These are phyloP conservation scores for Pavo muticus DNA, from an alignment of 2,113 vertebrate genomes.

Conservation along the genomic window DNA sequence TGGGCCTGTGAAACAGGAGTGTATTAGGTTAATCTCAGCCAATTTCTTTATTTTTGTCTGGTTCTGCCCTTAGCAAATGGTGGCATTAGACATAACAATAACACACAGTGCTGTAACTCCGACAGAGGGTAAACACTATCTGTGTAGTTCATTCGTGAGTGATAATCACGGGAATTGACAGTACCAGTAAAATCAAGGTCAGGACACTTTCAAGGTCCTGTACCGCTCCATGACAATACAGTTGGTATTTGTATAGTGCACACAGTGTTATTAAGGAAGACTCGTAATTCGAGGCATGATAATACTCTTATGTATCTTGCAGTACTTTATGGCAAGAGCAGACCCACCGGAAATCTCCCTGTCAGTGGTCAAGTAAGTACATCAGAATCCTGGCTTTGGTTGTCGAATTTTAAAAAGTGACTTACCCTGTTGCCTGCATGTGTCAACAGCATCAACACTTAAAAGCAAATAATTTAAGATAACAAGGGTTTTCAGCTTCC, in stretches of 20 bases:
- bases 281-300: not conserved
- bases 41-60: constrained; percentile 29
- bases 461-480: not conserved
- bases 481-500: not conserved
- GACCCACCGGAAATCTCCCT: not conserved
- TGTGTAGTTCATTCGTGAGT: constrained; percentile 29
- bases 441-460: not conserved
- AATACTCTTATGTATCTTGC: not conserved
- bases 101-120: constrained; percentile 8
- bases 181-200: constrained; percentile 16
- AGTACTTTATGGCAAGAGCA: not conserved
- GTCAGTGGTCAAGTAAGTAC: not conserved
- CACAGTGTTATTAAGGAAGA: not conserved
- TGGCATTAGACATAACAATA: constrained; percentile 51
- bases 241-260: not conserved
- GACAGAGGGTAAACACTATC: constrained; percentile 44
- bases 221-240: not conserved
- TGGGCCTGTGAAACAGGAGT: not conserved
- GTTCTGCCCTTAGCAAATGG: constrained; percentile 30
- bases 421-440: not conserved
- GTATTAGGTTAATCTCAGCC: not conserved
- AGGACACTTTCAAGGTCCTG: constrained; percentile 28
- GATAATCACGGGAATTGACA: constrained; percentile 33
- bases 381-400: not conserved
- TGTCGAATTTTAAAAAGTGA: not conserved